Conservation (phyloP, 2,113 vertebrate species). For the Myotis brandtii region DNA sequence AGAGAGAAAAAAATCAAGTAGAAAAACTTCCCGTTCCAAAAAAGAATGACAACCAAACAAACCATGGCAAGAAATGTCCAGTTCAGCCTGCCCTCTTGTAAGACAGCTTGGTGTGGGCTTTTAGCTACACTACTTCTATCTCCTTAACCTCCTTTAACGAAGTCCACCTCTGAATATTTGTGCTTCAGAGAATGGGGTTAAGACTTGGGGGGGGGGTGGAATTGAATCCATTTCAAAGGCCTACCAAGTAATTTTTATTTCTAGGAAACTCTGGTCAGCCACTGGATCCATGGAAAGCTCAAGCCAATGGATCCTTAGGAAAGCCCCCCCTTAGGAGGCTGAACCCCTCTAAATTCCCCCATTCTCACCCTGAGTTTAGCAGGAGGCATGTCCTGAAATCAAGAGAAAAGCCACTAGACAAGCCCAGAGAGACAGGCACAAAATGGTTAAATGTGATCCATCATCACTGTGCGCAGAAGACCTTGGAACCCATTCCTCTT, state of each 20-base stretch:
- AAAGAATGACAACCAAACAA: neutral
- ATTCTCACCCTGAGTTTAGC: constrained; percentile 18
- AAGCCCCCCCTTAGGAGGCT: neutral
- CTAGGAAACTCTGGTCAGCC: neutral
- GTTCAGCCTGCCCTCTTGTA: neutral
- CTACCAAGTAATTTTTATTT: neutral
- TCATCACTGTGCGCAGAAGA: neutral
- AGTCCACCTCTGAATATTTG: neutral
- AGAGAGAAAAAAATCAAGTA: constrained; percentile 40
- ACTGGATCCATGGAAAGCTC: neutral
- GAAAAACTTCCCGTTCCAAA: neutral
- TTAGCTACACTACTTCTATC: neutral
- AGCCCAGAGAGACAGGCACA: constrained; percentile 55
- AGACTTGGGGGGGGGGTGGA: neutral
- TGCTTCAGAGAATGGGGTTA: neutral
- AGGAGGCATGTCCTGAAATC: neutral
- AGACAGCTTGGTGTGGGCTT: neutral
- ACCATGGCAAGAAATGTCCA: neutral
- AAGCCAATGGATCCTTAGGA: neutral
- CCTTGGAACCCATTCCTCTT: constrained; percentile 69
- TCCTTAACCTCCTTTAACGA: neutral
- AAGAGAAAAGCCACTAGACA: constrained; percentile 36
- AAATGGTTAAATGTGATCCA: constrained; percentile 54
- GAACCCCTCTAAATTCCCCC: neutral
- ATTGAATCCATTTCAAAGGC: neutral